Evolutionary conservation across 2,797 vertebrate genomes (phyloP), one percentile per base, ranked within the genome.

Genomic region (Scarus forsteni): DNA sequence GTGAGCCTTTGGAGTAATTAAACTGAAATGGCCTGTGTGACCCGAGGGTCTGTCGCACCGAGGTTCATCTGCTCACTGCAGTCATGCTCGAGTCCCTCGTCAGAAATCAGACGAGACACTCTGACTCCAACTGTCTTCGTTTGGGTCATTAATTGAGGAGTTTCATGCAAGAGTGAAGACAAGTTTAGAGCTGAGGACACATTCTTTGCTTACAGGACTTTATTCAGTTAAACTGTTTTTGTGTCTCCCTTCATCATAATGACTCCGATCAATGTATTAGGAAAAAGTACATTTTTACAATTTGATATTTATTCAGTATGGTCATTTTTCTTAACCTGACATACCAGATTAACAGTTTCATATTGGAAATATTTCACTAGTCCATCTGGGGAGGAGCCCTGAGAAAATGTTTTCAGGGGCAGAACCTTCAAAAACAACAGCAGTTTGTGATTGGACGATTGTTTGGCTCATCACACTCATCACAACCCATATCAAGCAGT

Each of bases 1-100:
- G 94, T 95, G 91, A 92, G 88, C 62, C 60, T 89, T 88, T 58
- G 58, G 63, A 85, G 71, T 89, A 87, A 90, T 90, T 89, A 86
- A 90, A 88, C 68, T 60, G 74, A 86, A 85, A 89, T 78, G 66
- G 77, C 71, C 60, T 75, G 13, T 67, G 74, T 85, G 83, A 93
- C 89, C 84, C 16, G 60, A 66, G 81, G 84, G 84, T 70, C 66
- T 42, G 48, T 75, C 81, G 85, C 78, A 71, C 75, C 36, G 59
- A 76, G 58, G 58, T 85, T 86, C 64, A 83, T 82, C 84, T 89
- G 75, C 83, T 90, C 79, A 69, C 61, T 75, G 69, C 77, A 74
- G 86, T 74, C 67, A 73, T 54, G 75, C 67, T 75, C 56, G 51
- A 75, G 56, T 82, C 53, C 56, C 55, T 72, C 71, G 73, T 81